Evolutionary conservation across 2,888 invertebrate genomes (phyloP), one percentile per base, ranked within the genome.

Genomic region (Psylliodes chrysocephalus): DNA sequence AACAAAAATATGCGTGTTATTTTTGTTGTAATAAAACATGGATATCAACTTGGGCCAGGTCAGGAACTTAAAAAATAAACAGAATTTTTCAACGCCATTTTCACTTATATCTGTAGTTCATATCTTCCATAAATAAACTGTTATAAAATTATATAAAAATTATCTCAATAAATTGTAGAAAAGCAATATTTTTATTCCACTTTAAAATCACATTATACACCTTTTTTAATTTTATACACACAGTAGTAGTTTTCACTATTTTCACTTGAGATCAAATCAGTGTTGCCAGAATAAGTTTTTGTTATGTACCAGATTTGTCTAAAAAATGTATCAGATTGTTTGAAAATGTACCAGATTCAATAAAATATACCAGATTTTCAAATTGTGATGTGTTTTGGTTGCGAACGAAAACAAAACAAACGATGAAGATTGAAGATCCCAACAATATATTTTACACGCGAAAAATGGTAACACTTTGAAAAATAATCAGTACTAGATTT

Each of bases 21-120:
- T 74, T 72, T 72, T 69, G 66, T 68, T 67, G 66, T 64, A 71
- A 67, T 68, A 73, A 70, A 77, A 76, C 76, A 76, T 72, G 72
- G 75, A 73, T 61, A 71, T 67, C 70, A 71, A 69, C 70, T 77
- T 78, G 71, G 67, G 74, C 75, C 75, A 78, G 78, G 78, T 78
- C 77, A 77, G 71, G 77, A 73, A 51, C 49, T 17, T 18, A 40
- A 38, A 59, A 59, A 59, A 40, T 49, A 51, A 49, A 38, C 38
- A 6, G 8, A 7, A 18, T 28, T 25, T 17, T 12, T 51, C 28
- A 51, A 51, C 15, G 22, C 18, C 40, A 51, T 40, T 47, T 55
- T 59, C 59, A 59, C 35, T 33, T 57, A 15, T 38, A 59, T 35
- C 30, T 6, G 15, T 38, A 25, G 49, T 49, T 51, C 40, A 40